Evolutionary conservation across 2,888 invertebrate species (phyloP), one percentile per base, ranked within the genome.

Genomic region (Autographa gamma): DNA sequence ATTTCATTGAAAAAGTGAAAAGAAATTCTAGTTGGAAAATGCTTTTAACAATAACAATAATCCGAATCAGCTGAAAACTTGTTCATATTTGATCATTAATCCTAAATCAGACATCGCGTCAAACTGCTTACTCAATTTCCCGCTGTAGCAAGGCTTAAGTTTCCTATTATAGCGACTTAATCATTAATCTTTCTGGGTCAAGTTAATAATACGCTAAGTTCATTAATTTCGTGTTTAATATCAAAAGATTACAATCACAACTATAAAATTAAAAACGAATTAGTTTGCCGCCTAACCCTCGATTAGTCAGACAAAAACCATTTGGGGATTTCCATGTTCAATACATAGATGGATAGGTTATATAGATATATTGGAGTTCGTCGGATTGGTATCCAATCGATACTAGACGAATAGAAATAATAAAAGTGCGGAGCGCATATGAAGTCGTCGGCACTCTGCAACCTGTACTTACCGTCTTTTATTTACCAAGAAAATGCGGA

Each of bases 401-500:
- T 19, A 13, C 25, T 25, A 54, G 19, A 56, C 61, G n/a, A n/a
- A n/a, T n/a, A n/a, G n/a, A 69, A 61, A 71, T 79, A 76, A 70
- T 73, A 82, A 75, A 74, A 76, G 69, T 74, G 76, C 71, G 67
- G 54, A 73, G 75, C 66, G 69, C 69, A 81, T 63, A 70, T 72
- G 79, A 80, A 76, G 64, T 80, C 54, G 13, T 82, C 82, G 78
- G 82, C 85, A 85, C 82, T 73, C 73, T 80, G 82, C 85, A 85
- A 81, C 74, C 73, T 80, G 73, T 73, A 68, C 79, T 75, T 71
- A 79, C 79, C 56, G 82, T 83, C 85, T 87, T 88, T 87, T 86
- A 89, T 85, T 86, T 88, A 81, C 86, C 86, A 86, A 83, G 75
- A 84, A 84, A 91, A 92, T 90, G 90, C 89, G 89, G 86, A 86